These are phyloP conservation scores for Galagoides demidoff DNA, from an alignment of 2,797 vertebrate species.

Conservation along the genomic window DNA sequence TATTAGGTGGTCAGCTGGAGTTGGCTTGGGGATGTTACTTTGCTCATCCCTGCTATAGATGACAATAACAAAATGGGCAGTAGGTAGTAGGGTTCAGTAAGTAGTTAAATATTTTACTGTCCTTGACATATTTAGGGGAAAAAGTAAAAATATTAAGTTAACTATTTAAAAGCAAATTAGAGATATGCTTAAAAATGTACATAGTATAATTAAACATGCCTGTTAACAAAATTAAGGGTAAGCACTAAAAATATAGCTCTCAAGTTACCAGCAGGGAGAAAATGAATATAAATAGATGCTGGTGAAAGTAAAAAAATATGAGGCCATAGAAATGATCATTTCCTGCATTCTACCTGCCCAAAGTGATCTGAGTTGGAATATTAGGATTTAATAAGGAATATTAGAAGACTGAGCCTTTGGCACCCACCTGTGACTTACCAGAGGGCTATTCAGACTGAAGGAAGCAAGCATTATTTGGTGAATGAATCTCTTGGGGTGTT, in stretches of 20 bases:
- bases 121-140: not conserved
- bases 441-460: not conserved
- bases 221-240: not conserved
- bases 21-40: not conserved
- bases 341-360: not conserved
- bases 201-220: not conserved
- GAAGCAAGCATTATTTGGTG: not conserved
- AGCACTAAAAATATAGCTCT: not conserved
- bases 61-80: not conserved
- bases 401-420: not conserved
- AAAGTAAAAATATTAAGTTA: constrained; percentile 32
- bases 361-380: not conserved
- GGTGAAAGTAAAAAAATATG: not conserved
- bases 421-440: not conserved
- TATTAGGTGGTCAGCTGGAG: not conserved
- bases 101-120: not conserved
- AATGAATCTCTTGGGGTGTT: not conserved
- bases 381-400: not conserved
- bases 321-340: not conserved
- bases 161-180: not conserved
- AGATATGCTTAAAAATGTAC: not conserved
- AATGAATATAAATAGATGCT: not conserved
- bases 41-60: not conserved
- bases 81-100: not conserved
- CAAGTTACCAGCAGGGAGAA: not conserved